phyloP scores from a whole-genome alignment of 2,888 invertebrate genomes.

The Torymus texanus region DNA sequence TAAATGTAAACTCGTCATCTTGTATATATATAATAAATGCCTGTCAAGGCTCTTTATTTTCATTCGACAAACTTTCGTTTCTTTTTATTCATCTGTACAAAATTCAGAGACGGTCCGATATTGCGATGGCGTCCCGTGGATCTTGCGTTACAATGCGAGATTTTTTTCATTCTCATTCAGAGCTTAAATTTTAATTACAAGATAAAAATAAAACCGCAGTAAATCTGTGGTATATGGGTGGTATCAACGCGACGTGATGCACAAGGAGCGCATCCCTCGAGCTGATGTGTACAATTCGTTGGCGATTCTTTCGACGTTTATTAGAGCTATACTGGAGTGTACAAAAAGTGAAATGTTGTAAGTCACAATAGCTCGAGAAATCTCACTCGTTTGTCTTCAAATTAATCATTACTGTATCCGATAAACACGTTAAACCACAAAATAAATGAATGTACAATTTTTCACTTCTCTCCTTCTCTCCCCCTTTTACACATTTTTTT shows the following conservation, averaged over 20 bases:
- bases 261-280: conserved; percentile 40
- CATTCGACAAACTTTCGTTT: conserved; percentile 50
- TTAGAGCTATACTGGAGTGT: conserved; percentile 30
- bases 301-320: not conserved
- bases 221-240: not conserved
- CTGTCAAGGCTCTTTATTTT: conserved; percentile 57
- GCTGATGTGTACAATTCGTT: conserved; percentile 4
- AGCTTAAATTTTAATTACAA: conserved; percentile 37
- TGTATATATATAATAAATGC: conserved; percentile 54
- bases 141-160: conserved; percentile 10
- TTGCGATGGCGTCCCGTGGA: conserved; percentile 3
- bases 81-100: conserved; percentile 54
- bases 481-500: conserved; percentile 17
- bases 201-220: conserved; percentile 36
- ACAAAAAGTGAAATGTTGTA: conserved; percentile 41
- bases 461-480: conserved; percentile 18
- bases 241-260: not conserved
- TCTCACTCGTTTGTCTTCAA: conserved; percentile 5
- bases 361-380: conserved; percentile 37
- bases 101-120: conserved; percentile 23
- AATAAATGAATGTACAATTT: conserved; percentile 61
- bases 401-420: conserved; percentile 3
- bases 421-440: conserved; percentile 46
- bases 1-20: conserved; percentile 21
- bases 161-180: conserved; percentile 20